phyloP scores from a whole-genome alignment of 2,797 vertebrate genomes.

The Calcarius lapponicus region DNA sequence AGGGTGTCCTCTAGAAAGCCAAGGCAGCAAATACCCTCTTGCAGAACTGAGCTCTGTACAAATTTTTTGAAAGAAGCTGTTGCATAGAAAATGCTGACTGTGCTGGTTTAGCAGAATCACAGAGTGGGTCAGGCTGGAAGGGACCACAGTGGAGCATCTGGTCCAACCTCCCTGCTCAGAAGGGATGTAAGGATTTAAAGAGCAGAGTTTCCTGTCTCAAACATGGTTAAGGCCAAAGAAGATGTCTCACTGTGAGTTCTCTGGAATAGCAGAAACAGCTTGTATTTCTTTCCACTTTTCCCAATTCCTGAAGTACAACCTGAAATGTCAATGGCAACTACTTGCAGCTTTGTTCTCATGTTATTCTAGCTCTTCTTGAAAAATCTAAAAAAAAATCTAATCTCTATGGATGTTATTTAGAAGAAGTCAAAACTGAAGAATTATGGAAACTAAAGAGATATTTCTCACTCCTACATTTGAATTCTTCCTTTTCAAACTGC shows the following conservation, averaged over 20 bases:
- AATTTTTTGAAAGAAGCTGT: not conserved
- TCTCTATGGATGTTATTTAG: not conserved
- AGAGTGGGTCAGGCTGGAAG: not conserved
- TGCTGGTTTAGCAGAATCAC: not conserved
- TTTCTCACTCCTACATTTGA: not conserved
- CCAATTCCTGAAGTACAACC: not conserved
- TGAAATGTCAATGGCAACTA: not conserved
- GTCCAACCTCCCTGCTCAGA: not conserved
- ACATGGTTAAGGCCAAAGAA: not conserved
- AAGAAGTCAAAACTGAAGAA: not conserved
- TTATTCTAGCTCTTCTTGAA: not conserved
- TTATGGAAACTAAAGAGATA: not conserved
- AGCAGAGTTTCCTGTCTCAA: not conserved
- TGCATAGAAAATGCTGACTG: not conserved
- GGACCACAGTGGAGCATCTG: not conserved
- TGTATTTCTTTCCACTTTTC: not conserved
- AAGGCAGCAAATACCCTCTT: not conserved
- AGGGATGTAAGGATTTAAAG: not conserved
- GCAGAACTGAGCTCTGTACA: not conserved
- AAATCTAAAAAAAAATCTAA: not conserved
- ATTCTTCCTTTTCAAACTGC: not conserved
- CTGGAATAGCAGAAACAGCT: not conserved
- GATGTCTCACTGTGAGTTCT: not conserved
- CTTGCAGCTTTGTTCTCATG: not conserved
- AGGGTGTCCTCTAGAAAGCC: not conserved